A percentile compares a stretch with the other conserved stretches of the same genome.
These are phyloP conservation scores for Picathartes gymnocephalus DNA, from an alignment of 2,113 vertebrate genomes.

Conservation along the genomic window DNA sequence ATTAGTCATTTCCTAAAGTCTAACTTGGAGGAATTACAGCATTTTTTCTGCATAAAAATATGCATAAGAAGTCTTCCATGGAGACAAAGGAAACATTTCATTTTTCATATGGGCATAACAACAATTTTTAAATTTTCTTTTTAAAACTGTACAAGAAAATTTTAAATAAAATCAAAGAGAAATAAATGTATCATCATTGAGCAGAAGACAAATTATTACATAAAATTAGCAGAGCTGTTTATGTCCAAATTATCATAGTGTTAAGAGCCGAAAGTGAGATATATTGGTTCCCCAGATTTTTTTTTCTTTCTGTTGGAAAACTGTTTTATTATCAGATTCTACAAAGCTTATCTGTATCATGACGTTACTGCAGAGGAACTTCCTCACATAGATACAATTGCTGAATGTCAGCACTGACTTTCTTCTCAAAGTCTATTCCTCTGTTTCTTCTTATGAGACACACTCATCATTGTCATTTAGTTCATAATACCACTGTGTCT, in stretches of 20 bases:
- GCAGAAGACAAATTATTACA: not conserved
- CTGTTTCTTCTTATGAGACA: not conserved
- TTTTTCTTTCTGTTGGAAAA: not conserved
- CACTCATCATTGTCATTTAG: not conserved
- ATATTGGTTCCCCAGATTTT: not conserved
- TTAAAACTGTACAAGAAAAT: fast-evolving
- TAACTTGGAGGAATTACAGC: not conserved
- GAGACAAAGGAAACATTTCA: not conserved
- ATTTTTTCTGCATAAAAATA: not conserved
- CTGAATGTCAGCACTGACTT: not conserved
- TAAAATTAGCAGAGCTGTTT: not conserved
- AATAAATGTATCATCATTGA: not conserved
- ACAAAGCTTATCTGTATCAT: not conserved
- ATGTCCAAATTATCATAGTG: not conserved
- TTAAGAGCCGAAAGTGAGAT: not conserved
- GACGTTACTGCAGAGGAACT: not conserved
- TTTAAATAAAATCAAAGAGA: not conserved
- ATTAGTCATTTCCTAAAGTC: not conserved
- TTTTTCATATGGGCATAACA: not conserved
- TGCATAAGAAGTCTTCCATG: not conserved
- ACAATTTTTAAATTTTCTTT: not conserved
- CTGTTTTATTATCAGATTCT: not conserved
- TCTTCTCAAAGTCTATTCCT: not conserved
- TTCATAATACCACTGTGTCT: not conserved
- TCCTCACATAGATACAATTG: not conserved